Evolutionary conservation across 2,113 vertebrate genomes (phyloP).

Genomic region (Phyllopteryx taeniolatus): DNA sequence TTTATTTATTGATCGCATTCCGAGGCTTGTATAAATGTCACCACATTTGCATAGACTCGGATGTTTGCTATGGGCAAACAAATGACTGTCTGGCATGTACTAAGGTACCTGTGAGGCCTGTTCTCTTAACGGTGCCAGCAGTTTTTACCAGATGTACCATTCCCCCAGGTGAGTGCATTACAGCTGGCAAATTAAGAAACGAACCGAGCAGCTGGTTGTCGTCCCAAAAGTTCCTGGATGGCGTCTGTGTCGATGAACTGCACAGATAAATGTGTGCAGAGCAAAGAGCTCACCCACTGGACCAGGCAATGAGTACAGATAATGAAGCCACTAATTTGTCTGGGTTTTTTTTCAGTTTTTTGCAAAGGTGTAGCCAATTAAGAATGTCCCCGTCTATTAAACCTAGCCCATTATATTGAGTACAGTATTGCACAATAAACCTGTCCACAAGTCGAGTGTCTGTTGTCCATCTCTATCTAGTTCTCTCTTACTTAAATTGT

Average conservation of each 20-base stretch:
- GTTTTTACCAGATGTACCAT: constrained; percentile 53
- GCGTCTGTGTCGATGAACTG: background rate
- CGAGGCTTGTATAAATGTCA: too few species aligned
- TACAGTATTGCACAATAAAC: too few species aligned
- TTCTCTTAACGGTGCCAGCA: constrained; percentile 30
- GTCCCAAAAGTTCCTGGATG: constrained; percentile 19
- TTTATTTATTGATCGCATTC: too few species aligned
- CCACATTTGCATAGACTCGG: background rate
- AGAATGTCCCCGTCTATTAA: too few species aligned
- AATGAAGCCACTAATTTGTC: too few species aligned
- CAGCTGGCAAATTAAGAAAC: constrained; percentile 57
- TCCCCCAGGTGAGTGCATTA: constrained; percentile 35
- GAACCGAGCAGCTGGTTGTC: constrained; percentile 40
- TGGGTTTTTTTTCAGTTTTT: too few species aligned
- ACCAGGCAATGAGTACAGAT: background rate
- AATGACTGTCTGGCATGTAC: constrained; percentile 54
- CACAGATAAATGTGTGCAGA: background rate
- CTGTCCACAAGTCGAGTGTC: too few species aligned
- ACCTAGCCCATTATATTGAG: too few species aligned
- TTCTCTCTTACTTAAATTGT: too few species aligned
- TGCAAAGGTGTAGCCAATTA: too few species aligned
- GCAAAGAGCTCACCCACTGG: background rate
- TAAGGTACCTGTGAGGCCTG: constrained; percentile 48
- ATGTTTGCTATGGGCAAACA: constrained; percentile 40
- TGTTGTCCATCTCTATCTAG: too few species aligned